phyloP scores from a whole-genome alignment of 2,113 vertebrate species.

The Elanus axillaris region DNA sequence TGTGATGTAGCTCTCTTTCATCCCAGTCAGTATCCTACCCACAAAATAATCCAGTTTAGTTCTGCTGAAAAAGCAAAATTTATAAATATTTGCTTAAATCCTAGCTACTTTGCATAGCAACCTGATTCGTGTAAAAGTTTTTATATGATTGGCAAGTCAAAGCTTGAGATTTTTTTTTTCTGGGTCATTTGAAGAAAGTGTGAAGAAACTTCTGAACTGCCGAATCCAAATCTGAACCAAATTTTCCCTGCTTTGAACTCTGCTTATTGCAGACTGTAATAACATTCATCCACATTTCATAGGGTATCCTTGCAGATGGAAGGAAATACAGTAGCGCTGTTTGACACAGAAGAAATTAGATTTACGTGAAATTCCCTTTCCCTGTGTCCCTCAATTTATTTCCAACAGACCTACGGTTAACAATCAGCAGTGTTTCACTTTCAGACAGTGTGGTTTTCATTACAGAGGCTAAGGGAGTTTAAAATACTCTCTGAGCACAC shows the following conservation, averaged over 20 bases:
- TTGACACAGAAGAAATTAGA: constrained; percentile 70
- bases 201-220: constrained; percentile 53
- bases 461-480: constrained; percentile 46
- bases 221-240: constrained; percentile 51
- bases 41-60: constrained; percentile 23
- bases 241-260: constrained; percentile 49
- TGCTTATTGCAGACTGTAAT: constrained; percentile 49
- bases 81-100: constrained; percentile 40
- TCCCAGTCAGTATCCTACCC: constrained; percentile 15
- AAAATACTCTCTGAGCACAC: not conserved
- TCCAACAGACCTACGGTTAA: constrained; percentile 58
- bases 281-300: constrained; percentile 60
- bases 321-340: constrained; percentile 61
- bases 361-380: constrained; percentile 64
- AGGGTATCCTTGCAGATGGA: constrained; percentile 40
- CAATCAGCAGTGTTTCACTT: constrained; percentile 51
- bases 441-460: constrained; percentile 62
- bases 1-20: not conserved
- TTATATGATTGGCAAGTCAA: not conserved
- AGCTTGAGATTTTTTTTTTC: not conserved
- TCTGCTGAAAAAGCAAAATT: constrained; percentile 40
- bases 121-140: not conserved
- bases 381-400: constrained; percentile 51
- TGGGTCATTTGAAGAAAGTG: constrained; percentile 28
- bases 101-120: constrained; percentile 33